Percentiles rank a stretch among this genome's conserved stretches.
phyloP scores from a whole-genome alignment of 2,888 invertebrate genomes.

The Endomychus coccineus region DNA sequence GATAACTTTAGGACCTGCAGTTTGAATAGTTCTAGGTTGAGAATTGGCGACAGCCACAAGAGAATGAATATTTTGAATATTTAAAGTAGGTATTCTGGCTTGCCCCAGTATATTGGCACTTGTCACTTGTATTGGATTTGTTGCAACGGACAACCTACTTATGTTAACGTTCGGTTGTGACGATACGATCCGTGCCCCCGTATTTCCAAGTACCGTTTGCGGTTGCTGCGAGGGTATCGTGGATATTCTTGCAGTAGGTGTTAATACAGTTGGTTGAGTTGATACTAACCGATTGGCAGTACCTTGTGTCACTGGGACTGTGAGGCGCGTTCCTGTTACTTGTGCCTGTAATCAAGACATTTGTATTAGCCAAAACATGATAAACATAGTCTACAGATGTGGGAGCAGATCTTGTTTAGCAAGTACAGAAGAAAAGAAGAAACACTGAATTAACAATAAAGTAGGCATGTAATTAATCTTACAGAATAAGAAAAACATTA shows the following conservation, averaged over 20 bases:
- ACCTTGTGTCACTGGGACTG: slow-evolving; percentile 33
- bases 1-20: slow-evolving; percentile 38
- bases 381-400: too few species aligned
- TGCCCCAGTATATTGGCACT: slow-evolving; percentile 31
- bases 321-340: slow-evolving; percentile 35
- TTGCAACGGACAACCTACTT: slow-evolving; percentile 28
- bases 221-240: slow-evolving; percentile 31
- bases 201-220: slow-evolving; percentile 26
- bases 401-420: too few species aligned
- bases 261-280: slow-evolving; percentile 37
- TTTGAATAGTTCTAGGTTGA: slow-evolving; percentile 30
- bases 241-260: slow-evolving; percentile 36
- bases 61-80: slow-evolving; percentile 37
- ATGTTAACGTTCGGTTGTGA: slow-evolving; percentile 34
- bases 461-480: not conserved
- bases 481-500: slow-evolving; percentile 3
- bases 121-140: slow-evolving; percentile 26
- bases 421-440: too few species aligned
- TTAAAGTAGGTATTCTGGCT: slow-evolving; percentile 35
- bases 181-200: slow-evolving; percentile 31
- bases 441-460: too few species aligned
- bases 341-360: slow-evolving; percentile 30
- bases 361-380: slow-evolving; percentile 3
- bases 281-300: slow-evolving; percentile 28
- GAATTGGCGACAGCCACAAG: slow-evolving; percentile 35